phyloP scores from a whole-genome alignment of 2,888 invertebrate genomes.

The Listrodromus nycthemerus region DNA sequence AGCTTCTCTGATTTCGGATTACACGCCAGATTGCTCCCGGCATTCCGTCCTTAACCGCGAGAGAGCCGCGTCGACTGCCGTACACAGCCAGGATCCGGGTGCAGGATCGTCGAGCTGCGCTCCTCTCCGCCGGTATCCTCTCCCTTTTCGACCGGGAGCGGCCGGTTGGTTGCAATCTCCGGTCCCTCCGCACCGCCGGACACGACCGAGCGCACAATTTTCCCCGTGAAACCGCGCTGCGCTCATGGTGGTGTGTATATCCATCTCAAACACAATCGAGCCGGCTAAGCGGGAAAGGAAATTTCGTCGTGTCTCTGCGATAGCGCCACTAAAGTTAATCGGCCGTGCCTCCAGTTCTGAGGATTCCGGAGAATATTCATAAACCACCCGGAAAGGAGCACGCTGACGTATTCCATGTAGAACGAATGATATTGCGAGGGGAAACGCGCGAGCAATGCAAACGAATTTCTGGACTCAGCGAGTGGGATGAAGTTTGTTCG shows the following conservation, averaged over 20 bases:
- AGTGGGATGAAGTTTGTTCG: too few species aligned
- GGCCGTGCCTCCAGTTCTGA: constrained; percentile 36
- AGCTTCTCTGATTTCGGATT: constrained; percentile 69
- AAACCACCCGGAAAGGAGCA: constrained; percentile 26
- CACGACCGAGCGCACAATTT: constrained; percentile 64
- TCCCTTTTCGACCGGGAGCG: constrained; percentile 31
- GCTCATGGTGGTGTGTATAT: constrained; percentile 3
- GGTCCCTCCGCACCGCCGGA: constrained; percentile 61
- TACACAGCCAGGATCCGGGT: constrained; percentile 11
- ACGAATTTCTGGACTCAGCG: not conserved
- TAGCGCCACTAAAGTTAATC: constrained; percentile 43
- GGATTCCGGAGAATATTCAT: constrained; percentile 56
- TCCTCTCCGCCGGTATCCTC: not conserved
- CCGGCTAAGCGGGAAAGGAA: not conserved
- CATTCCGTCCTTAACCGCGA: constrained; percentile 69
- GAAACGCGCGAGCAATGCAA: not conserved
- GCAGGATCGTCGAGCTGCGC: not conserved
- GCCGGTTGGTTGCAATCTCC: constrained; percentile 58
- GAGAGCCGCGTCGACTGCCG: constrained; percentile 58
- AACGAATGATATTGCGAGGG: not conserved
- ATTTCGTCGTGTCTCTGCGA: not conserved
- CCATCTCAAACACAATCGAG: constrained; percentile 9
- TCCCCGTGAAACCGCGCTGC: constrained; percentile 53
- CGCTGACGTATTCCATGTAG: not conserved
- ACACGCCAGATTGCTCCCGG: constrained; percentile 69